These are phyloP conservation scores for Lacanobia oleracea DNA, from an alignment of 2,888 invertebrate species.

Conservation along the genomic window DNA sequence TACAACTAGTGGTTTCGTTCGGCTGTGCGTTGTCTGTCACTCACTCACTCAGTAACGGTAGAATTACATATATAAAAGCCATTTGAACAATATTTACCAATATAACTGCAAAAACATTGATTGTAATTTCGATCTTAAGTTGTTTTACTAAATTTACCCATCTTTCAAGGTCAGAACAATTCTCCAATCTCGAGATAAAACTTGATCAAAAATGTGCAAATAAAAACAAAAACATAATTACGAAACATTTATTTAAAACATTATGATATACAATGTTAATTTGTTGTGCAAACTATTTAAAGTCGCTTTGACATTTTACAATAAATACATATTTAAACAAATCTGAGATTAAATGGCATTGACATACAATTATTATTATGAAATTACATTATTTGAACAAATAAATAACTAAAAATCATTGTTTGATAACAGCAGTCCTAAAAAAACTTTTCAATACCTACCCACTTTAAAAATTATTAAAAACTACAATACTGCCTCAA, in stretches of 20 bases:
- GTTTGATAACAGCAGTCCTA: neutral
- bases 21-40: too few relatives aligned
- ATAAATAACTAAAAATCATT: neutral
- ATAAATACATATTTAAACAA: slow-evolving; percentile 14
- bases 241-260: slow-evolving; percentile 33
- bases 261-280: neutral
- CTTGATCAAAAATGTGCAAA: slow-evolving; percentile 2
- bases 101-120: too few relatives aligned
- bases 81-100: too few relatives aligned
- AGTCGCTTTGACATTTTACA: slow-evolving; percentile 17
- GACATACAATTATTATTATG: neutral
- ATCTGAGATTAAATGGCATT: neutral
- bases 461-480: neutral
- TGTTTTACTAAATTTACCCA: too few relatives aligned
- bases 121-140: too few relatives aligned
- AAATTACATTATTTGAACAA: neutral
- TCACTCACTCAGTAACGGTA: too few relatives aligned
- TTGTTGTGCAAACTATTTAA: slow-evolving; percentile 24
- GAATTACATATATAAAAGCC: too few relatives aligned
- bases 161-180: neutral
- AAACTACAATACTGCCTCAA: neutral
- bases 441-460: neutral
- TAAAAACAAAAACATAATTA: slow-evolving; percentile 18
- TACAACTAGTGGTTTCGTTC: too few relatives aligned
- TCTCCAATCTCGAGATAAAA: neutral